Conservation (phyloP, 2,888 invertebrate genomes). For the Oscheius sp. region DNA sequence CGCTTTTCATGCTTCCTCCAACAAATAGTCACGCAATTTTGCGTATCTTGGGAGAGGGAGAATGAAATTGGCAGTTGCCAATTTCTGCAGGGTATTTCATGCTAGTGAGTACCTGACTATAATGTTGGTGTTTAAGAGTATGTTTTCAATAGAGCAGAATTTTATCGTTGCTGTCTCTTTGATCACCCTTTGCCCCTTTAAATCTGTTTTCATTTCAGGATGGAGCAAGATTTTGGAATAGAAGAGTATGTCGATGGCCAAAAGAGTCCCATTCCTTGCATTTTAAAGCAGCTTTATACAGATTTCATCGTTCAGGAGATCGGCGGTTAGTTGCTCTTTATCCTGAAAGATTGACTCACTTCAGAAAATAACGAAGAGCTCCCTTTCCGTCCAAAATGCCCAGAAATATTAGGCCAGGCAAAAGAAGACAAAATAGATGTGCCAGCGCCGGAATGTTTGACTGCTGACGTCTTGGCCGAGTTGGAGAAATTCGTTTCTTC, state of each 20-base stretch:
- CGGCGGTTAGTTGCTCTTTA: conserved; percentile 31
- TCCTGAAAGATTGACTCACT: background rate
- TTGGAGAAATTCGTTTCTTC: background rate
- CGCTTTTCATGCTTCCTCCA: no score
- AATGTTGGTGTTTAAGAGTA: no score
- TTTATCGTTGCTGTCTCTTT: no score
- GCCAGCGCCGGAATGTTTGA: conserved; percentile 7
- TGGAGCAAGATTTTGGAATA: conserved; percentile 56
- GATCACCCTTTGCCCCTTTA: background rate
- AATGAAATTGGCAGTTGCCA: no score
- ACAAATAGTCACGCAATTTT: no score
- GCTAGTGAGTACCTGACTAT: no score
- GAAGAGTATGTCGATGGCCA: conserved; percentile 47
- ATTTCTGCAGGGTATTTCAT: no score
- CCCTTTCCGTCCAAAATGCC: background rate
- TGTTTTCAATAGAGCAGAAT: no score
- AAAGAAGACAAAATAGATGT: conserved; percentile 4
- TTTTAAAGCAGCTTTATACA: conserved; percentile 66
- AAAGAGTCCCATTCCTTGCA: conserved; percentile 46
- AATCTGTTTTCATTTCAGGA: conserved; percentile 22
- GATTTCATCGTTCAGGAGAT: conserved; percentile 70
- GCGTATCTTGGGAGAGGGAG: no score
- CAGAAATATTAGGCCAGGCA: background rate
- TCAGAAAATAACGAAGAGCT: conserved; percentile 7
- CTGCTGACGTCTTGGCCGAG: background rate